These are phyloP conservation scores for Wasmannia auropunctata DNA, from an alignment of 1,140 invertebrate species.

Conservation along the genomic window DNA sequence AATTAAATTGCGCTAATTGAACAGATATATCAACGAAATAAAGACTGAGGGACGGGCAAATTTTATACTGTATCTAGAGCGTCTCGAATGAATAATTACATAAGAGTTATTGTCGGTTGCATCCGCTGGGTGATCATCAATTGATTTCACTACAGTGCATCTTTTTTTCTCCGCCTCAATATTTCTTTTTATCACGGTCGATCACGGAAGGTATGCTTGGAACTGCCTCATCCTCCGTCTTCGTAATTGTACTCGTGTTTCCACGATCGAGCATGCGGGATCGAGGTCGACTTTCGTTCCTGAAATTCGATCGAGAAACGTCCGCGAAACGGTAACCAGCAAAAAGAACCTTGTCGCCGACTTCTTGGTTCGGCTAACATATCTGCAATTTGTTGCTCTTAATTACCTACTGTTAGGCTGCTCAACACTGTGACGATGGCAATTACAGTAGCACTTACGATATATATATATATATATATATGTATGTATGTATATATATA, in stretches of 20 bases:
- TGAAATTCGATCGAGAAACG: conserved; percentile 62
- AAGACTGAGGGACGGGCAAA: background rate
- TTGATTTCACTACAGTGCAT: conserved; percentile 19
- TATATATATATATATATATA: too few relatives aligned
- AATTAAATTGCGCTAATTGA: background rate
- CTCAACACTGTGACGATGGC: background rate
- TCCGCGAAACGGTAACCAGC: conserved; percentile 52
- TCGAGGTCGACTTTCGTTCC: conserved; percentile 72
- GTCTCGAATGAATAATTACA: conserved; percentile 20
- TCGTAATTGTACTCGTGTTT: conserved; percentile 44
- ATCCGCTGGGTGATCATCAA: conserved; percentile 50
- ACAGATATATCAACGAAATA: background rate
- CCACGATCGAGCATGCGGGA: conserved; percentile 47
- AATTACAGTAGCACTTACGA: background rate
- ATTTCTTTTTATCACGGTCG: background rate
- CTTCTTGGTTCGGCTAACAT: conserved; percentile 18
- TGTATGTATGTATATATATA: too few relatives aligned
- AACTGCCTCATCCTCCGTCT: conserved; percentile 5
- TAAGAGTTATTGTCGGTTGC: conserved; percentile 52
- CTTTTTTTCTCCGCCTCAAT: background rate
- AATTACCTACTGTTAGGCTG: conserved; percentile 14
- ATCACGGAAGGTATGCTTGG: conserved; percentile 63
- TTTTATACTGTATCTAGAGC: background rate
- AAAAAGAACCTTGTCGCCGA: conserved; percentile 16
- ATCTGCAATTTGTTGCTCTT: conserved; percentile 40